phyloP scores from a whole-genome alignment of 2,113 vertebrate species.

The Phasianus colchicus region DNA sequence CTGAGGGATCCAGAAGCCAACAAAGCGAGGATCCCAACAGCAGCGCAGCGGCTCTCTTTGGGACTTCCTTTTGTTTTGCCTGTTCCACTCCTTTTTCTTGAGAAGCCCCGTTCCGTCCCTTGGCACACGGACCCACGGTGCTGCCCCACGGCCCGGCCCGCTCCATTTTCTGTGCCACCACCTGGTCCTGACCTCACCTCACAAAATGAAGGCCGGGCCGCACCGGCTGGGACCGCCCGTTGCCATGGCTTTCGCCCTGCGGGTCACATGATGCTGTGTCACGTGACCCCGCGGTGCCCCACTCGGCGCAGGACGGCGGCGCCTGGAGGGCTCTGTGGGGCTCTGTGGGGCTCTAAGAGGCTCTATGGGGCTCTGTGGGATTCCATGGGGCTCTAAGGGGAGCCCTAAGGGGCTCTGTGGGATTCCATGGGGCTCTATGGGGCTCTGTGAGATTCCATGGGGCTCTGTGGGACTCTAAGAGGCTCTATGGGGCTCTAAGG shows the following conservation, averaged over 20 bases:
- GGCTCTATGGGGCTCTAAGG: too few species aligned
- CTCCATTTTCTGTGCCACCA: constrained; percentile 86
- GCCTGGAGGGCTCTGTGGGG: background rate
- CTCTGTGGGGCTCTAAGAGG: background rate
- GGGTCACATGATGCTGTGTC: constrained; percentile 86
- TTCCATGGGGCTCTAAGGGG: too few species aligned
- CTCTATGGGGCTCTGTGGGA: too few species aligned
- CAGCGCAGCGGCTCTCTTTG: too few species aligned
- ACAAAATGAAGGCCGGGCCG: constrained; percentile 91
- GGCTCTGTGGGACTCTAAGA: background rate
- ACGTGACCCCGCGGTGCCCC: constrained; percentile 80
- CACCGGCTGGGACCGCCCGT: constrained; percentile 90
- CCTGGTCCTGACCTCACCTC: constrained; percentile 86
- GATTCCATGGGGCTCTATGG: too few species aligned
- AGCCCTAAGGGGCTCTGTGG: background rate
- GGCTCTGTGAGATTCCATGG: background rate
- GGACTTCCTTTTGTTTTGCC: too few species aligned
- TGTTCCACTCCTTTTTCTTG: rapidly evolving
- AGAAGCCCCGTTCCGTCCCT: rapidly evolving
- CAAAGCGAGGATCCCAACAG: too few species aligned
- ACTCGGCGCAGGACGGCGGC: constrained; percentile 73
- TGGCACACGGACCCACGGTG: rapidly evolving
- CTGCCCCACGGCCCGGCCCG: background rate
- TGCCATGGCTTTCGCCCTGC: constrained; percentile 89
- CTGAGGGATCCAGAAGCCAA: too few species aligned